Percentiles rank a stretch among this genome's conserved stretches.
Conservation (phyloP, 92 coral and sea anemone genomes). For the Micromussa lordhowensis region DNA sequence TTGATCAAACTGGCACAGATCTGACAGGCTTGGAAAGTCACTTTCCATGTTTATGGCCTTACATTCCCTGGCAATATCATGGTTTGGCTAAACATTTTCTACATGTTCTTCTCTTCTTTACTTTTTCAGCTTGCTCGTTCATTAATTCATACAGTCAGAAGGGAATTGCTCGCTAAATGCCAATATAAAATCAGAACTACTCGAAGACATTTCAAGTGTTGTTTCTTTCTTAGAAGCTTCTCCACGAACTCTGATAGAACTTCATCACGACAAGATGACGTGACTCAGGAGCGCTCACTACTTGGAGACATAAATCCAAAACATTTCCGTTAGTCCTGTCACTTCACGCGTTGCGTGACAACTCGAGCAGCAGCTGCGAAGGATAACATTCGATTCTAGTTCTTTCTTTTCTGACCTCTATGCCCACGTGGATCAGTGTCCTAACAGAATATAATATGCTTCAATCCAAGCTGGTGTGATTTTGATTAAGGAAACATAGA, state of each 20-base stretch:
- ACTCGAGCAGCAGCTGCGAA: not conserved
- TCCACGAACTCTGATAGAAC: not conserved
- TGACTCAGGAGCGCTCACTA: not conserved
- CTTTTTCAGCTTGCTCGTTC: not conserved
- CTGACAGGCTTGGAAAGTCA: not conserved
- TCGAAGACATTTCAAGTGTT: not conserved
- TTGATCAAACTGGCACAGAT: not conserved
- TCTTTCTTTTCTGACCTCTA: not conserved
- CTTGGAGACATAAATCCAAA: not conserved
- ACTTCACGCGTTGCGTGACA: not conserved
- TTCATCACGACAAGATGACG: not conserved
- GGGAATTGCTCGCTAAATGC: not conserved
- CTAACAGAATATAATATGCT: not conserved
- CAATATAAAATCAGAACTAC: not conserved
- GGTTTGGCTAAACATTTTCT: not conserved
- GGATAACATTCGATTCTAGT: not conserved
- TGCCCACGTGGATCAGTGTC: not conserved
- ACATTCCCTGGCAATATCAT: not conserved
- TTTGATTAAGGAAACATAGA: conserved; percentile 78
- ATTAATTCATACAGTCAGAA: not conserved
- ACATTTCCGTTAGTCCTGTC: not conserved
- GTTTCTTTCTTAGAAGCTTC: not conserved
- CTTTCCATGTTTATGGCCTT: not conserved
- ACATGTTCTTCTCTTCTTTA: not conserved
- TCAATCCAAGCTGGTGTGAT: not conserved